These are phyloP conservation scores for Thumatha senex DNA, from an alignment of 2,888 invertebrate species.

Conservation along the genomic window DNA sequence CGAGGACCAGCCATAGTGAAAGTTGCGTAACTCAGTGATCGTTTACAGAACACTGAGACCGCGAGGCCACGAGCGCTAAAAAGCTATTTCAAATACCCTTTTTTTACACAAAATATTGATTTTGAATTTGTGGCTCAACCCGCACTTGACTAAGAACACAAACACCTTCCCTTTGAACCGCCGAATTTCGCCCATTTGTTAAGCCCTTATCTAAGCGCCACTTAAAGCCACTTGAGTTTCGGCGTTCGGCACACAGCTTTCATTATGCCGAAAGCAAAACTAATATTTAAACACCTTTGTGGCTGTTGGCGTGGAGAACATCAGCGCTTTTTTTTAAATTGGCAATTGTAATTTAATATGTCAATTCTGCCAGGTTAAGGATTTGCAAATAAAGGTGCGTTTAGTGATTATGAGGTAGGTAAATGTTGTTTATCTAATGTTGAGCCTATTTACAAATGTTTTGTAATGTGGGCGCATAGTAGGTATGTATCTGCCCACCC, in stretches of 20 bases:
- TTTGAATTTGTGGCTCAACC: too few species aligned
- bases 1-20: too few species aligned
- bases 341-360: slow-evolving; percentile 20
- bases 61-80: too few species aligned
- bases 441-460: too few species aligned
- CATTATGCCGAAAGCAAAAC: slow-evolving; percentile 53
- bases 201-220: slow-evolving; percentile 23
- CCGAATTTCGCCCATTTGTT: slow-evolving; percentile 9
- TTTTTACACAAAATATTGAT: too few species aligned
- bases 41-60: too few species aligned
- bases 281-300: slow-evolving; percentile 66
- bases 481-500: too few species aligned
- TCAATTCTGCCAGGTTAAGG: not conserved
- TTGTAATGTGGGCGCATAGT: too few species aligned
- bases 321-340: slow-evolving; percentile 13
- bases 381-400: slow-evolving; percentile 8
- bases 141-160: slow-evolving; percentile 5
- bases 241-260: slow-evolving; percentile 38
- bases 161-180: slow-evolving; percentile 1
- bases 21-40: too few species aligned
- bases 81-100: too few species aligned
- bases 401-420: not conserved
- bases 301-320: slow-evolving; percentile 23
- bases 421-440: too few species aligned
- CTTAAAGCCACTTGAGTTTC: slow-evolving; percentile 24